Conservation (phyloP, 2,888 invertebrate genomes). For the Strigamia crassipes region DNA sequence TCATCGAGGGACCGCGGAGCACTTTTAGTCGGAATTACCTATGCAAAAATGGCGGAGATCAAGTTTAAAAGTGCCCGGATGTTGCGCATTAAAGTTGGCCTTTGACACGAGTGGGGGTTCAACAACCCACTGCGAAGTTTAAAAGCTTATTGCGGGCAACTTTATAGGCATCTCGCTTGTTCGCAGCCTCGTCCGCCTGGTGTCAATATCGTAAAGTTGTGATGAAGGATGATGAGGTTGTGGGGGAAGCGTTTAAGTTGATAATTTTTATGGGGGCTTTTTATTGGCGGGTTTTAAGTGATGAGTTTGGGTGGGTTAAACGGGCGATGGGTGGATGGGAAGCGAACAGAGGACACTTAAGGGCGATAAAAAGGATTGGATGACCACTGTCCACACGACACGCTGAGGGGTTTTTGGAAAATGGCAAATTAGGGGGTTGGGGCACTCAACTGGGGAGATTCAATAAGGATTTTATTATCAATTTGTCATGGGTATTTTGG, state of each 20-base stretch:
- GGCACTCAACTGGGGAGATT: too few relatives aligned
- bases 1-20: neutral
- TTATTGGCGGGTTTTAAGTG: neutral
- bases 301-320: neutral
- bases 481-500: too few relatives aligned
- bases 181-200: neutral
- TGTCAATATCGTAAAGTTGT: neutral
- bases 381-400: too few relatives aligned
- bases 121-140: slow-evolving; percentile 9
- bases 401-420: too few relatives aligned
- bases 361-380: too few relatives aligned
- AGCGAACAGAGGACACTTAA: too few relatives aligned
- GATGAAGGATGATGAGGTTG: neutral
- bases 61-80: slow-evolving; percentile 6
- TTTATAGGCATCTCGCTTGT: neutral
- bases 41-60: slow-evolving; percentile 13
- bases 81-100: neutral
- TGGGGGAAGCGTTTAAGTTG: neutral
- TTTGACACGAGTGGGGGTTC: slow-evolving; percentile 12
- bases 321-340: too few relatives aligned
- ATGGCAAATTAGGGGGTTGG: too few relatives aligned
- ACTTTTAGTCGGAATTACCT: slow-evolving; percentile 8
- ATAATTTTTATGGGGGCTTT: neutral
- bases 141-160: slow-evolving; percentile 1
- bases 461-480: too few relatives aligned